Base-by-base conservation (phyloP, 2,888 invertebrate genomes). In the Cerceris rybyensis region DNA sequence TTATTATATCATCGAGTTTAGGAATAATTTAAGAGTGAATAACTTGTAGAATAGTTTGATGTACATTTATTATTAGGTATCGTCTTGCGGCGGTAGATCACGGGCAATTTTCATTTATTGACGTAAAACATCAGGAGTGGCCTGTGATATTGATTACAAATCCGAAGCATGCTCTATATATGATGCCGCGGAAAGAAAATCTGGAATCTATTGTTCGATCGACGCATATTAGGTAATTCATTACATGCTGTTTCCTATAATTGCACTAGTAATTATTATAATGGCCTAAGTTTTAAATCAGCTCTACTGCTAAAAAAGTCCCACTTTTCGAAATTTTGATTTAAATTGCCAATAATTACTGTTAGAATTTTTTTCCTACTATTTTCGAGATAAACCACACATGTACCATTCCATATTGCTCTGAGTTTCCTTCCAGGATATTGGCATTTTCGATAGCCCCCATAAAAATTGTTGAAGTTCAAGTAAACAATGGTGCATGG, bases 11-110 rank as follows among this genome's bases (percentile, higher is more conserved):
- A 50, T n/a, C 67, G 14, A 17, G 11, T 64, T 67, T 64, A 39
- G 13, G 28, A 17, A n/a, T n/a, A n/a, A n/a, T n/a, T n/a, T n/a
- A n/a, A n/a, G n/a, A n/a, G n/a, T n/a, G 46, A 52, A 39, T 16
- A n/a, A 63, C 60, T 66, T 0, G 46, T 52, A 61, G n/a, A 57
- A 17, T 16, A 55, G 55, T 17, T 16, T n/a, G 11, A 41, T 43
- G 9, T 17, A 43, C 6, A 8, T 8, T 59, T 75, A 61, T 79
- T 78, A 52, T 67, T 61, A 96, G 96, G 90, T 97, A 94, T 93
- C 94, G 98, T 52, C 91, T 98, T 64, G 94, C 95, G 80, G 98
- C 96, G n/a, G 95, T 98, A 83, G 98, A 98, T 93, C 97, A 98
- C 92, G 98, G 97, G 59, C 93, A 97, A 83, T 95, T 98, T 90